Evolutionary conservation across 2,888 invertebrate genomes (phyloP).

Genomic region (Timema cristinae): DNA sequence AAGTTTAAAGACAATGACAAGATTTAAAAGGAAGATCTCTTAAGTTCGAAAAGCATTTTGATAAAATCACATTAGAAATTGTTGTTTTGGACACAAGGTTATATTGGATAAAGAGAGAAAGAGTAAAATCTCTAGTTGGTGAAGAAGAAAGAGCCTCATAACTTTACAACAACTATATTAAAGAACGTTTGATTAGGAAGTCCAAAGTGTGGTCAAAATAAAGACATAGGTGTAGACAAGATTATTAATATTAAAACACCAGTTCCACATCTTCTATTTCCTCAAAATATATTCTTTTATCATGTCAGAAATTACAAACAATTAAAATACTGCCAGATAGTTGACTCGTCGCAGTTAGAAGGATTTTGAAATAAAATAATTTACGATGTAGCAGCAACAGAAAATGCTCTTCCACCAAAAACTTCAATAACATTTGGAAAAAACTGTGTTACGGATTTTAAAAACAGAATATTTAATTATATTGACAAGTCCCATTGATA

Average conservation of each 20-base stretch:
- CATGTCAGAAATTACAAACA: neutral
- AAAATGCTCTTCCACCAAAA: neutral
- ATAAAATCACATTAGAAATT: neutral
- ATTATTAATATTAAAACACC: neutral
- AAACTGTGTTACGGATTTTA: no score
- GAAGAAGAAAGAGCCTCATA: neutral
- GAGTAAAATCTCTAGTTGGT: neutral
- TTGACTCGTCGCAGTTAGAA: neutral
- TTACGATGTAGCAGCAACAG: slow-evolving; percentile 1
- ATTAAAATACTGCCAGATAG: neutral
- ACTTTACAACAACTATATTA: neutral
- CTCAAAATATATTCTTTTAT: no score
- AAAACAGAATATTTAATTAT: no score
- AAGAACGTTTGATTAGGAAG: neutral
- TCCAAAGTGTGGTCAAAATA: neutral
- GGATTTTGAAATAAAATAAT: neutral
- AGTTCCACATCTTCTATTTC: no score
- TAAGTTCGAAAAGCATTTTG: neutral
- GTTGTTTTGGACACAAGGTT: neutral
- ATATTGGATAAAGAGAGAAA: neutral
- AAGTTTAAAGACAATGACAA: slow-evolving; percentile 1
- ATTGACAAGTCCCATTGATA: neutral
- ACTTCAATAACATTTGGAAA: no score
- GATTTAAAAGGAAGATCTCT: neutral
- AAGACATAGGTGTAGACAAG: neutral